Conservation (phyloP, 2,888 invertebrate species). For the Corythucha ciliata region DNA sequence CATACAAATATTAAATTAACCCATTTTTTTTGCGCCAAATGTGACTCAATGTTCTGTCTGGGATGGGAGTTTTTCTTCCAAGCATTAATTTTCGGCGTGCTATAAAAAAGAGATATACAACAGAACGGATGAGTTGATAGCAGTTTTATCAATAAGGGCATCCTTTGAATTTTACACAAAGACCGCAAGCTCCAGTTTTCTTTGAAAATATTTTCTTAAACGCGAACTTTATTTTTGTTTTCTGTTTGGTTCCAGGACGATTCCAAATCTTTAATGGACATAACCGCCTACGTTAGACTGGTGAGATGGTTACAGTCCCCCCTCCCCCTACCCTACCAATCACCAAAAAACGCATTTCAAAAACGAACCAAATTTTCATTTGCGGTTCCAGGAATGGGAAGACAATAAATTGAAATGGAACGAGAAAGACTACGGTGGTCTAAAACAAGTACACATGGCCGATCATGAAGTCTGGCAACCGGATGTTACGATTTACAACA, state of each 20-base stretch:
- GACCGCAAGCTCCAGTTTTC: too few species aligned
- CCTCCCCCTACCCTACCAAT: neutral
- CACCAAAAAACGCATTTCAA: neutral
- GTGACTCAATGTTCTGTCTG: neutral
- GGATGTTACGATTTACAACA: slow-evolving; percentile 62
- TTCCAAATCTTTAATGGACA: slow-evolving; percentile 49
- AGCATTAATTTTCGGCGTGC: neutral
- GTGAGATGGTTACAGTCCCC: slow-evolving; percentile 43
- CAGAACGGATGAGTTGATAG: too few species aligned
- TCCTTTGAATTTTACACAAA: neutral
- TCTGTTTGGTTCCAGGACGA: slow-evolving; percentile 46
- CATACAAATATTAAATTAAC: too few species aligned
- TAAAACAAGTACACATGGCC: slow-evolving; percentile 51
- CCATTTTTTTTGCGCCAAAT: too few species aligned
- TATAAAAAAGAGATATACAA: too few species aligned
- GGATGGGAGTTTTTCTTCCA: slow-evolving; percentile 1
- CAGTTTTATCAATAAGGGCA: slow-evolving; percentile 2
- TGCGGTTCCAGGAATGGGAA: slow-evolving; percentile 54
- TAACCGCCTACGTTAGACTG: slow-evolving; percentile 53
- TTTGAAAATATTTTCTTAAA: too few species aligned
- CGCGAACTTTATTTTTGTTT: slow-evolving; percentile 10
- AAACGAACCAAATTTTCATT: neutral
- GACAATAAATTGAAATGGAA: slow-evolving; percentile 70
- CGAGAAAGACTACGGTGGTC: slow-evolving; percentile 53
- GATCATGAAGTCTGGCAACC: slow-evolving; percentile 71